Conservation (phyloP, 2,113 vertebrate genomes). For the Xenopus laevis region DNA sequence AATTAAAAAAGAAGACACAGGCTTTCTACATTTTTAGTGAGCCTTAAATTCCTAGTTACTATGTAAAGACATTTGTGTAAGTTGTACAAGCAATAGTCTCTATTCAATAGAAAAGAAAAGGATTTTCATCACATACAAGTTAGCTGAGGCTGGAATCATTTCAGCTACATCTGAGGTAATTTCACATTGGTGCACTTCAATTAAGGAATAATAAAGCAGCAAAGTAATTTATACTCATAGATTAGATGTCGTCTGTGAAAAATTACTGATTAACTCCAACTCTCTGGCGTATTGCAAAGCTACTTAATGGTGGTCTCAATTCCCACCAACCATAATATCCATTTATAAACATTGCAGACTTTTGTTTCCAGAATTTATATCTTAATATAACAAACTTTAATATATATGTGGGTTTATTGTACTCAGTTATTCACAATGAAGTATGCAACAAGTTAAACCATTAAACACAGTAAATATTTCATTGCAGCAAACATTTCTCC, state of each 20-base stretch:
- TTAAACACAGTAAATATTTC: too few relatives aligned
- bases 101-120: constrained; percentile 50
- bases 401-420: constrained; percentile 16
- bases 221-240: constrained; percentile 76
- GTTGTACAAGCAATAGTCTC: constrained; percentile 56
- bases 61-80: constrained; percentile 61
- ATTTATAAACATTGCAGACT: constrained; percentile 59
- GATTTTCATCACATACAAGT: constrained; percentile 55
- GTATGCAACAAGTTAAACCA: too few relatives aligned
- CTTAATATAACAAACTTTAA: constrained; percentile 7
- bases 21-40: too few relatives aligned
- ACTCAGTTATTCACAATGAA: too few relatives aligned
- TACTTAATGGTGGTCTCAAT: constrained; percentile 55
- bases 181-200: constrained; percentile 72
- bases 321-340: constrained; percentile 48
- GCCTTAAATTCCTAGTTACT: constrained; percentile 51
- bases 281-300: constrained; percentile 56
- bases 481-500: too few relatives aligned
- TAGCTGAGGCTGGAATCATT: constrained; percentile 65
- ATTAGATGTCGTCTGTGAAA: constrained; percentile 73
- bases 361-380: constrained; percentile 48
- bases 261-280: constrained; percentile 68
- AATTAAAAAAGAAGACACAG: too few relatives aligned
- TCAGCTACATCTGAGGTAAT: constrained; percentile 61
- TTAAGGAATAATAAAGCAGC: constrained; percentile 73